These are phyloP conservation scores for Poecilia wingei DNA, from an alignment of 2,797 vertebrate species.

Conservation along the genomic window DNA sequence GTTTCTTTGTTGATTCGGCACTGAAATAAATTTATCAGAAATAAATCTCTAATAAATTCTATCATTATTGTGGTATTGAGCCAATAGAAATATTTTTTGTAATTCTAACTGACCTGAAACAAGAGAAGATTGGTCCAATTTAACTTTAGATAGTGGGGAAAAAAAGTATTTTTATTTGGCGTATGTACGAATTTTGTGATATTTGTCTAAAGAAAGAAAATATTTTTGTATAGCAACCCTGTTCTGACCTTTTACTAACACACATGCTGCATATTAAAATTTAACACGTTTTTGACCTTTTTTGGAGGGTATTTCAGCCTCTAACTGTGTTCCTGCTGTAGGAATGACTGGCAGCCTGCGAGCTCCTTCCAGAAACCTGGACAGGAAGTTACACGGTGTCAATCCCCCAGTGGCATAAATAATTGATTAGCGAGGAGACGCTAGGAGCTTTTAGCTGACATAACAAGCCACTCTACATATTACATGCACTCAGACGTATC, in stretches of 20 bases:
- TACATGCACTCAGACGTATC: conserved; percentile 60
- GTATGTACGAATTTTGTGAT: fast-evolving
- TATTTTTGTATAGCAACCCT: neutral
- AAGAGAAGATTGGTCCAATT: neutral
- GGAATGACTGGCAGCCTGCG: conserved; percentile 10
- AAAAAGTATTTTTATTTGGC: neutral
- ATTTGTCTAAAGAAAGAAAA: neutral
- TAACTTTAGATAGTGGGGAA: neutral
- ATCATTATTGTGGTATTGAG: neutral
- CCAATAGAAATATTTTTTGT: neutral
- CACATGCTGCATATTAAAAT: conserved; percentile 13
- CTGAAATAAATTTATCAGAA: neutral
- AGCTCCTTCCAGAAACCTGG: conserved; percentile 27
- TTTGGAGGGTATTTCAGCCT: neutral
- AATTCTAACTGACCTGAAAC: neutral
- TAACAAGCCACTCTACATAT: conserved; percentile 68
- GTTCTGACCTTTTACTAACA: neutral
- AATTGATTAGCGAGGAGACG: conserved; percentile 64
- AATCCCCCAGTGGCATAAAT: conserved; percentile 56
- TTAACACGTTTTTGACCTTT: conserved; percentile 3
- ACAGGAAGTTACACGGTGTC: conserved; percentile 59
- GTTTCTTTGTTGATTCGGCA: neutral
- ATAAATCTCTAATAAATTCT: neutral
- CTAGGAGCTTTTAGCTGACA: conserved; percentile 69
- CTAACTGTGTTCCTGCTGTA: too few relatives aligned